Base-by-base conservation (phyloP, 92 coral and sea anemone genomes). In the Actinernus sp. region DNA sequence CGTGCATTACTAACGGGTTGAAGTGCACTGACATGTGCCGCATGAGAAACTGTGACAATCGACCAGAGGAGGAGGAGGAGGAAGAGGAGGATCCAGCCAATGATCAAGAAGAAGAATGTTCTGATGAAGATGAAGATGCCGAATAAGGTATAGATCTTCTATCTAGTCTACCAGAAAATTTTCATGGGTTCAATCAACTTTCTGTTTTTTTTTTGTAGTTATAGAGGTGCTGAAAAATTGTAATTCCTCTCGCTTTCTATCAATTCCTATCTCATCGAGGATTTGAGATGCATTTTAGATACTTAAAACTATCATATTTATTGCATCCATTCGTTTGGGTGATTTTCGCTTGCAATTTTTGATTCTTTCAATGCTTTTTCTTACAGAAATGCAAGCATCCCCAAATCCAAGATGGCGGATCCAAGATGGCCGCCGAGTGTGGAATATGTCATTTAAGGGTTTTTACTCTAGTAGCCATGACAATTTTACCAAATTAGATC, bases 21-120 rank as follows among this genome's bases (percentile, higher is more conserved):
- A 73, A 55, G 48, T 73, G 81, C 70, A 81, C 82, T 40, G 81
- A 81, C 52, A 45, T 63, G 75, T 64, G 81, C 71, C 75, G 63
- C 47, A 74, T 64, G 39, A 58, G 74, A 7, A 60, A 59, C 57
- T 79, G 86, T 48, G 32, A 68, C 59, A 79, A 69, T 69, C 70
- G 68, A 30, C 43, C 49, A 39, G 68, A 29, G 43, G 57, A 71
- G 58, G 58, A 71, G 12, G 69, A 71, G 54, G 64, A 53, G 39
- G 56, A 30, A 37, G 18, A 41, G 31, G 74, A 54, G 12, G 58
- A 48, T n/a, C 58, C 30, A 12, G 67, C 55, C 46, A 59, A 68
- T 44, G n/a, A n/a, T n/a, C n/a, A n/a, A n/a, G 57, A 54, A 30
- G 65, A 48, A 49, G 27, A 48, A 29, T 59, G 51, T 68, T 40